Evolutionary conservation across 2,113 vertebrate species (phyloP).

Genomic region (Apus apus): DNA sequence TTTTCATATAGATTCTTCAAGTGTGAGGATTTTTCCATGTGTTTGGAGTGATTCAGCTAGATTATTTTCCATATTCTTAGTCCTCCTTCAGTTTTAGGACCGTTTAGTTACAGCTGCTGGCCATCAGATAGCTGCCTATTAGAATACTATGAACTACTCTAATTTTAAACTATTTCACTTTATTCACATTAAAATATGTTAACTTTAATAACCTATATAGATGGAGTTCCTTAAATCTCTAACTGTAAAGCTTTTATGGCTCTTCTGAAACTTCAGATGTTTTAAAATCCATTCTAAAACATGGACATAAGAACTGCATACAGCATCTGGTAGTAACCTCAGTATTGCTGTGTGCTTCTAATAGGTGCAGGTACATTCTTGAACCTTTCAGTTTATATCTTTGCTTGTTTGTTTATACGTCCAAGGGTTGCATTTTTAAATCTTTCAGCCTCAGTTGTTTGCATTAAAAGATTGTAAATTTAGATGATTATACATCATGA

Average conservation of each 20-base stretch:
- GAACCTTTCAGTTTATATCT: slow-evolving; percentile 8
- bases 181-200: neutral
- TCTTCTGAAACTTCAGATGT: neutral
- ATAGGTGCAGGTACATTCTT: slow-evolving; percentile 9
- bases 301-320: neutral
- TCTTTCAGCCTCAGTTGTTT: slow-evolving; percentile 47
- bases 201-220: neutral
- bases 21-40: neutral
- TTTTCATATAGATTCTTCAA: neutral
- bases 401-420: slow-evolving; percentile 29
- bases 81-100: neutral
- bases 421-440: slow-evolving; percentile 30
- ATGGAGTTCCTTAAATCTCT: slow-evolving; percentile 13
- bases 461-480: slow-evolving; percentile 56
- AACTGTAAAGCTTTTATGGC: neutral
- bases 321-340: neutral
- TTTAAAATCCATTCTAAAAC: neutral
- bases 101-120: slow-evolving; percentile 16
- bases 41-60: neutral
- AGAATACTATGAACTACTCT: neutral
- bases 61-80: neutral
- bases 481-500: slow-evolving; percentile 36
- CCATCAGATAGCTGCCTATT: slow-evolving; percentile 3
- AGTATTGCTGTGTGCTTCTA: neutral
- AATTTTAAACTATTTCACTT: neutral